phyloP scores from a whole-genome alignment of 2,888 invertebrate genomes.

The Drosophila merina region DNA sequence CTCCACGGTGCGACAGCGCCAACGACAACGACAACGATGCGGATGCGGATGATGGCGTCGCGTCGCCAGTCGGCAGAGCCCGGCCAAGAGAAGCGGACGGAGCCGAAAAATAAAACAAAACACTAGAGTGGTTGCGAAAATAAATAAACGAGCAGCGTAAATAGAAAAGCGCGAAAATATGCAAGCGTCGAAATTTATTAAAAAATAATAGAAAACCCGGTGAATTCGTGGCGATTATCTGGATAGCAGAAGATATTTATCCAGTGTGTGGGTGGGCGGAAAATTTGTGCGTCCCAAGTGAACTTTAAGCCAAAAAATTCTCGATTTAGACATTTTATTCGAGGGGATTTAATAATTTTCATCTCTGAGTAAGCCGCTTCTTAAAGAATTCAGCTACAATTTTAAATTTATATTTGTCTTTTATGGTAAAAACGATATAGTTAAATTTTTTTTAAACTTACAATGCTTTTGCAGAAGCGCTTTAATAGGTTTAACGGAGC shows the following conservation, averaged over 20 bases:
- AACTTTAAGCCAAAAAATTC: neutral
- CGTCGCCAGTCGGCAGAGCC: slow-evolving; percentile 67
- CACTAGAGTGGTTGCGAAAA: slow-evolving; percentile 12
- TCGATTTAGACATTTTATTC: no score
- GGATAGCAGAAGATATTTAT: slow-evolving; percentile 2
- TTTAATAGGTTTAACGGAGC: no score
- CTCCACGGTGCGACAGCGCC: slow-evolving; percentile 44
- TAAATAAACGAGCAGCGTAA: slow-evolving; percentile 37
- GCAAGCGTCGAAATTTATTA: slow-evolving; percentile 60
- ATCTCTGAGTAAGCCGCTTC: no score
- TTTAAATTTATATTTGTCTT: no score
- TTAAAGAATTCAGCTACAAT: no score
- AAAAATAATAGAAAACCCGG: slow-evolving; percentile 56
- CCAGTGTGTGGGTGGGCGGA: neutral
- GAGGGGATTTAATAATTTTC: no score
- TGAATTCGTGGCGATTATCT: slow-evolving; percentile 16
- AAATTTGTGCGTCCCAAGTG: slow-evolving; percentile 15
- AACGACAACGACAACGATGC: slow-evolving; percentile 52
- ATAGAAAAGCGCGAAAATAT: slow-evolving; percentile 57
- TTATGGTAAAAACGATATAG: no score
- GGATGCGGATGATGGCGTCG: slow-evolving; percentile 47
- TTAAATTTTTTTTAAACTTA: no score
- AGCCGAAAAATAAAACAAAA: slow-evolving; percentile 47
- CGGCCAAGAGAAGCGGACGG: slow-evolving; percentile 71
- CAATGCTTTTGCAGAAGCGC: no score